Conservation (phyloP, 2,113 vertebrate genomes). For the Hemibagrus wyckioides region DNA sequence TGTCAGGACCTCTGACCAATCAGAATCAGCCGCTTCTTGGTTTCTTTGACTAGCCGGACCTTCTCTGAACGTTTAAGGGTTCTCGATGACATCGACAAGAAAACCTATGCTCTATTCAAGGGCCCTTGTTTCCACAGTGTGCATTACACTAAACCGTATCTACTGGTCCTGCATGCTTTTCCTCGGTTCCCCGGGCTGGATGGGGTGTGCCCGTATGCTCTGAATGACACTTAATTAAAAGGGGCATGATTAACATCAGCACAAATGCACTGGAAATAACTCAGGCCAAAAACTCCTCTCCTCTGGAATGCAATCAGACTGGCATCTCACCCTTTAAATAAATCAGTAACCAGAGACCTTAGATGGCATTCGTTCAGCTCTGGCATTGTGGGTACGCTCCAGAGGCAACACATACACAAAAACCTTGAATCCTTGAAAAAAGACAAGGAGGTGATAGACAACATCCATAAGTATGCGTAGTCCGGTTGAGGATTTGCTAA, state of each 20-base stretch:
- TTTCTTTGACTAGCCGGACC: neutral
- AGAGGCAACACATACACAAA: neutral
- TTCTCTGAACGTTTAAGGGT: neutral
- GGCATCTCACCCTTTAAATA: neutral
- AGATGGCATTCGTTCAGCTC: neutral
- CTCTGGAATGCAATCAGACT: neutral
- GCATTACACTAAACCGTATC: neutral
- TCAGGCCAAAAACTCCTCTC: too few relatives aligned
- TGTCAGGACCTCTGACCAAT: neutral
- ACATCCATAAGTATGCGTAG: neutral
- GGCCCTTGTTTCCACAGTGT: too few relatives aligned
- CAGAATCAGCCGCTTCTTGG: neutral
- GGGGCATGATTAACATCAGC: slow-evolving; percentile 3
- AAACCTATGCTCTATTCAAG: neutral
- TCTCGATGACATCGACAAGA: neutral
- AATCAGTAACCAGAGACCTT: slow-evolving; percentile 11
- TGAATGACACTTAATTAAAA: slow-evolving; percentile 41
- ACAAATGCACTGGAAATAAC: slow-evolving; percentile 1
- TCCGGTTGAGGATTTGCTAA: neutral
- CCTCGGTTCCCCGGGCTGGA: slow-evolving; percentile 21
- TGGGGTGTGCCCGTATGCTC: neutral
- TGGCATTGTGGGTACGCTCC: neutral
- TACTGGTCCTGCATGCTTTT: neutral
- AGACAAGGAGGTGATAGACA: neutral
- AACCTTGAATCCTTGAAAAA: neutral